Percentiles rank a stretch among this genome's conserved stretches.
Conservation (phyloP, 2,797 vertebrate genomes). For the Loris lydekkerianus region DNA sequence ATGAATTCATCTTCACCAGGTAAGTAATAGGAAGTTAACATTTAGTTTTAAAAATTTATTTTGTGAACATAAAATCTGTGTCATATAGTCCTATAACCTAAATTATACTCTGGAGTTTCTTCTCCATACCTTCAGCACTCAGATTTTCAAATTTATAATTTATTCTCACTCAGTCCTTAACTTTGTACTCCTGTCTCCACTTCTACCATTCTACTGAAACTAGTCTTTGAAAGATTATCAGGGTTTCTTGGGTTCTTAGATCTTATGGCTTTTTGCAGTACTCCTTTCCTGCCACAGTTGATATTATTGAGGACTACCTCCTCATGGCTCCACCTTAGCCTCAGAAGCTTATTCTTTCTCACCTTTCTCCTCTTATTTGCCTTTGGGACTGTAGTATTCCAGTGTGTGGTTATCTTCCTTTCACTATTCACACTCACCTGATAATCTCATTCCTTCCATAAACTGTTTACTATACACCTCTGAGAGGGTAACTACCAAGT, state of each 20-base stretch:
- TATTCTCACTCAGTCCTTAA: conserved; percentile 39
- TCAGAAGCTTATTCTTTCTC: conserved; percentile 13
- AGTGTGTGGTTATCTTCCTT: not conserved
- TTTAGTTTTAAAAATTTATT: conserved; percentile 59
- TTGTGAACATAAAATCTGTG: conserved; percentile 53
- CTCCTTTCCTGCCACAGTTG: not conserved
- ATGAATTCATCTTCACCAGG: conserved; percentile 95
- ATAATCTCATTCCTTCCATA: not conserved
- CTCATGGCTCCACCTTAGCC: conserved; percentile 18
- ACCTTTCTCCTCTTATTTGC: not conserved
- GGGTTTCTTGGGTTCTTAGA: not conserved
- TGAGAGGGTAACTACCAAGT: conserved; percentile 41
- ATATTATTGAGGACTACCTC: not conserved
- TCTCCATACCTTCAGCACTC: not conserved
- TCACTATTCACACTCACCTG: not conserved
- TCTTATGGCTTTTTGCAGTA: not conserved
- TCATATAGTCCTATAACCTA: not conserved
- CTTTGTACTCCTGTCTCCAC: not conserved
- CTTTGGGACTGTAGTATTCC: not conserved
- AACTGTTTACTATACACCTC: not conserved
- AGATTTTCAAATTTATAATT: conserved; percentile 23
- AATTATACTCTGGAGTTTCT: not conserved
- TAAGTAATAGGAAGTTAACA: conserved; percentile 86
- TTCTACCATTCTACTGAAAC: conserved; percentile 30
- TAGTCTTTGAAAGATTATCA: conserved; percentile 25